A percentile compares a stretch with the other conserved stretches of the same genome.
Evolutionary conservation across 2,888 invertebrate species (phyloP).

Genomic region (Dascillus cervinus): DNA sequence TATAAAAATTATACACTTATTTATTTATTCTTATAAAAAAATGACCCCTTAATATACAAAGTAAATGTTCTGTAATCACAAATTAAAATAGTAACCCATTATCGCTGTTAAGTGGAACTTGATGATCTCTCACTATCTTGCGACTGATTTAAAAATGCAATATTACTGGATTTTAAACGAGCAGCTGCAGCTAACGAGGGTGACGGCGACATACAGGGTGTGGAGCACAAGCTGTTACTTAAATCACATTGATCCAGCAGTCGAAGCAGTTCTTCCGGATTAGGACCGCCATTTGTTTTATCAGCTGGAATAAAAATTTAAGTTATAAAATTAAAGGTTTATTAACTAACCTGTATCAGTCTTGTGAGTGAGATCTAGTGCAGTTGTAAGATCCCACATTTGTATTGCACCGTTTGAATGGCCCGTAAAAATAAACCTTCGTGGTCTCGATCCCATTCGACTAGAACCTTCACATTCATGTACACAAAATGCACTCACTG

Average conservation of each 20-base stretch:
- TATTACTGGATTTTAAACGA: slow-evolving; percentile 52
- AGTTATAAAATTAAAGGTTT: too few species aligned
- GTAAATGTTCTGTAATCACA: too few species aligned
- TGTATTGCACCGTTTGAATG: slow-evolving; percentile 89
- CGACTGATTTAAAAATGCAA: slow-evolving; percentile 54
- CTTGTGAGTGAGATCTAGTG: slow-evolving; percentile 66
- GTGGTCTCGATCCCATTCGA: slow-evolving; percentile 81
- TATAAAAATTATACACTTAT: too few species aligned
- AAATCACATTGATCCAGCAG: slow-evolving; percentile 92
- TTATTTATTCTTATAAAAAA: too few species aligned
- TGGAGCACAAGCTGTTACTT: slow-evolving; percentile 68
- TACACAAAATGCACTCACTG: slow-evolving; percentile 91
- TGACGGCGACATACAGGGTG: slow-evolving; percentile 73
- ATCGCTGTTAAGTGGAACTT: slow-evolving; percentile 9
- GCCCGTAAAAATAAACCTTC: slow-evolving; percentile 85
- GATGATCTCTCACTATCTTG: slow-evolving; percentile 25
- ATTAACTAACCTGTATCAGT: slow-evolving; percentile 40
- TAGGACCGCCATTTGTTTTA: slow-evolving; percentile 78
- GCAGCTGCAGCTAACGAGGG: slow-evolving; percentile 50
- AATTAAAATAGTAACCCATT: too few species aligned
- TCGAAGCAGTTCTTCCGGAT: slow-evolving; percentile 82
- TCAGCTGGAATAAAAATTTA: slow-evolving; percentile 41
- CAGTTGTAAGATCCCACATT: slow-evolving; percentile 98
- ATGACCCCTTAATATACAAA: too few species aligned
- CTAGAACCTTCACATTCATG: slow-evolving; percentile 97